Base-by-base conservation (phyloP, 1,140 invertebrate genomes). In the Onthophagus taurus region DNA sequence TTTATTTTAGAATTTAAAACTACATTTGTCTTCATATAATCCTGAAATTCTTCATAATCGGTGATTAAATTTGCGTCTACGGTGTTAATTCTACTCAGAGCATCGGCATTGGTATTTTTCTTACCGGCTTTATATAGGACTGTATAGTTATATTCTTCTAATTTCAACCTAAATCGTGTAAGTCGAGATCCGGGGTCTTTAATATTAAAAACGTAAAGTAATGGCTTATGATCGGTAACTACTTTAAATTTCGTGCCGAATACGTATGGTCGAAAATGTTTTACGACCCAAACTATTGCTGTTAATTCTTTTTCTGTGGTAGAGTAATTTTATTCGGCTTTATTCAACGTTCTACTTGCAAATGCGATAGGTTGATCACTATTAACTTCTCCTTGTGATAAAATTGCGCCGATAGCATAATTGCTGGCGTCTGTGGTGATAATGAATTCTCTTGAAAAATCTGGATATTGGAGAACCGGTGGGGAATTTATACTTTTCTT, bases 221-320 rank as follows among this genome's bases (percentile, higher is more conserved):
- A 41, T 21, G 37, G 37, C 8, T 26, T 11, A 24, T 74, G 55
- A 42, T 64, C 60, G 6, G 51, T 55, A 5, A 50, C 18, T 11
- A 59, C 51, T 36, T 30, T 45, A 45, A 63, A 61, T 44, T 55
- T 52, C 36, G 26, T 45, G 12, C 59, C 59, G 35, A 50, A 58
- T 11, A 63, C 19, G 45, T 63, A 63, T 7, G 55, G 57, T 29
- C 58, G 34, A 35, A 68, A 70, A 42, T 66, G 49, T 42, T 65
- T 57, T 7, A 69, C 55, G 5, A 63, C 62, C 8, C 14, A 11
- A 6, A 34, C 14, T 11, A 34, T 34, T 37, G 35, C 8, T 8
- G 12, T 18, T 21, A 39, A 19, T 24, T 39, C 18, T 21, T 13
- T 39, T 24, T 39, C 37, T 3, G 8, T 39, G 8, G 37, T 39